Percentiles rank a stretch among this genome's conserved stretches.
Evolutionary conservation across 1,140 invertebrate species (phyloP).

Genomic region (Helicoverpa zea): DNA sequence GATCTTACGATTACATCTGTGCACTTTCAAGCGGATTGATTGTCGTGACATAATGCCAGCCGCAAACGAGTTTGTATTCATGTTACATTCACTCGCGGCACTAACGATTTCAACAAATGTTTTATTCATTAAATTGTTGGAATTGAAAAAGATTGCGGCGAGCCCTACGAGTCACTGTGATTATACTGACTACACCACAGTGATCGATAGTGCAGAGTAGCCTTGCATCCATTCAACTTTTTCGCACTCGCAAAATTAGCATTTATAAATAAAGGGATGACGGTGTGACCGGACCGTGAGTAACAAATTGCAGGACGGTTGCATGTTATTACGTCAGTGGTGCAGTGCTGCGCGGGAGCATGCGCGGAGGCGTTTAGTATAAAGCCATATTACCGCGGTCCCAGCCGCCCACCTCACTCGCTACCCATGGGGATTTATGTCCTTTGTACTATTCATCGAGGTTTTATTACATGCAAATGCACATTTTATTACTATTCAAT

Average conservation of each 20-base stretch:
- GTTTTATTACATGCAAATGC: slow-evolving; percentile 32
- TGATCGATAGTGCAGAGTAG: not conserved
- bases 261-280: slow-evolving; percentile 55
- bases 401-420: slow-evolving; percentile 49
- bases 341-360: slow-evolving; percentile 50
- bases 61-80: slow-evolving; percentile 59
- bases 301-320: slow-evolving; percentile 58
- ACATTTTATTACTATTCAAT: slow-evolving; percentile 32
- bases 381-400: slow-evolving; percentile 13
- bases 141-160: slow-evolving; percentile 33
- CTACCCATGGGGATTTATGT: slow-evolving; percentile 43
- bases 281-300: slow-evolving; percentile 43
- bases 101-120: slow-evolving; percentile 47
- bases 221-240: slow-evolving; percentile 29
- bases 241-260: slow-evolving; percentile 19
- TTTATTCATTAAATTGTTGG: slow-evolving; percentile 43
- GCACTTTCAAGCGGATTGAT: slow-evolving; percentile 66
- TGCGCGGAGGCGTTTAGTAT: slow-evolving; percentile 56
- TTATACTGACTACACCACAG: not conserved
- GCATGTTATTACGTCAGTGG: slow-evolving; percentile 65
- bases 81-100: slow-evolving; percentile 57
- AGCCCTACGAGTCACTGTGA: slow-evolving; percentile 13
- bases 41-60: slow-evolving; percentile 67
- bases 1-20: slow-evolving; percentile 67
- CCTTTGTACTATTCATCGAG: slow-evolving; percentile 22